Conservation (phyloP, 2,113 vertebrate species). For the Pteropus alecto region DNA sequence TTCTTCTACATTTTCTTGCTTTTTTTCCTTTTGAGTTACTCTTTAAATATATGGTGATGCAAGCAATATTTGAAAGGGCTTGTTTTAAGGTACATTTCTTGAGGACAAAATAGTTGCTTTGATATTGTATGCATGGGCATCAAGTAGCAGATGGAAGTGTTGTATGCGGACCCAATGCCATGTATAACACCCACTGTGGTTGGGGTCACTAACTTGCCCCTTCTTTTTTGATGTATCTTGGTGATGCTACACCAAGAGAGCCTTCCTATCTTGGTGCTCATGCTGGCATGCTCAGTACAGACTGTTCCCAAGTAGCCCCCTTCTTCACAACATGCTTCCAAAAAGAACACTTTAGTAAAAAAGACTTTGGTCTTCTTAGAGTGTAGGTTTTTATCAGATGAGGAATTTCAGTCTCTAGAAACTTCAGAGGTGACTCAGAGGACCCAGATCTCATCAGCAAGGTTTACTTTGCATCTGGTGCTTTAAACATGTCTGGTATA, state of each 20-base stretch:
- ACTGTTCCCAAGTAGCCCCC: not conserved
- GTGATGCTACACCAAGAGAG: too few relatives aligned
- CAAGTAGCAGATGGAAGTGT: not conserved
- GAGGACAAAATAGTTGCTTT: not conserved
- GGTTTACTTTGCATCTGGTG: not conserved
- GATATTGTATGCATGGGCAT: not conserved
- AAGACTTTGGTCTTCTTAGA: not conserved
- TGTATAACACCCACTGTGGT: not conserved
- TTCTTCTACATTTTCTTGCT: not conserved
- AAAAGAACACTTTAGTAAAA: not conserved
- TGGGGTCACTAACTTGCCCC: not conserved
- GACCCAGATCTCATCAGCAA: not conserved
- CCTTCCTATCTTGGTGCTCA: not conserved
- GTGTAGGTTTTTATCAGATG: conserved; percentile 25
- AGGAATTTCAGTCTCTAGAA: conserved; percentile 31
- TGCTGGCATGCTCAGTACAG: not conserved
- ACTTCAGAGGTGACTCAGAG: not conserved
- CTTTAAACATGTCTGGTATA: not conserved
- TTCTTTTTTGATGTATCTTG: not conserved
- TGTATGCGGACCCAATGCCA: not conserved
- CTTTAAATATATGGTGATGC: not conserved
- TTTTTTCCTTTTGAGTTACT: not conserved
- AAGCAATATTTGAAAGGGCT: not conserved
- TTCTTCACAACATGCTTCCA: not conserved
- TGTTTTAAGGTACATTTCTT: not conserved